Conservation (phyloP, 2,797 vertebrate genomes). For the Gymnopithys bicolor region DNA sequence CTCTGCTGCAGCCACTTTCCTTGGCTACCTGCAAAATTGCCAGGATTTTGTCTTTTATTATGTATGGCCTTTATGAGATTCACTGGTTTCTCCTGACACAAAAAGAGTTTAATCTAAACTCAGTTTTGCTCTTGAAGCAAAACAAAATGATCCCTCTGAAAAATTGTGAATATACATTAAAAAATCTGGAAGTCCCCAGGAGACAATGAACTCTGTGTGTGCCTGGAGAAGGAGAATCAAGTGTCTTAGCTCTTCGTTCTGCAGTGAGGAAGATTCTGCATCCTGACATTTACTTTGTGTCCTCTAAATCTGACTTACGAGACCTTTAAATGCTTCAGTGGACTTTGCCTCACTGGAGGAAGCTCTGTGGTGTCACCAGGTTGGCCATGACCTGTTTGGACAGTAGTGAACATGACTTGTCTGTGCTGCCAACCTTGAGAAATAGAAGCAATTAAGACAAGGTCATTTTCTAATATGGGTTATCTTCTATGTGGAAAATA, state of each 20-base stretch:
- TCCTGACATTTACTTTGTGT: neutral
- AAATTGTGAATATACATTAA: neutral
- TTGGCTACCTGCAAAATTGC: neutral
- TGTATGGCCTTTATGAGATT: neutral
- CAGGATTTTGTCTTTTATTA: neutral
- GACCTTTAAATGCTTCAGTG: neutral
- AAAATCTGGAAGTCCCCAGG: neutral
- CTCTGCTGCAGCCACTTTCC: neutral
- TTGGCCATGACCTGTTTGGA: fast-evolving
- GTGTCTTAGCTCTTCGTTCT: neutral
- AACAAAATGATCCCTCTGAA: neutral
- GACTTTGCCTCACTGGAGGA: neutral
- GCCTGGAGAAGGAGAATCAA: neutral
- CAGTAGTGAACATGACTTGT: neutral
- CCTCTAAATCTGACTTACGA: neutral
- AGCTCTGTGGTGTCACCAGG: neutral
- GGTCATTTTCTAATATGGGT: neutral
- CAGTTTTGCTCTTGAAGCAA: neutral
- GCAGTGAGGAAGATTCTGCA: neutral
- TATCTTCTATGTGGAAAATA: neutral
- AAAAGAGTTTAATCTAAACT: neutral
- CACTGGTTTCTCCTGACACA: neutral
- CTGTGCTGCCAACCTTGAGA: neutral
- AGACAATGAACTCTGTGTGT: neutral
- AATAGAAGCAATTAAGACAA: neutral